phyloP scores from a whole-genome alignment of 2,113 vertebrate species.

The Excalfactoria chinensis region DNA sequence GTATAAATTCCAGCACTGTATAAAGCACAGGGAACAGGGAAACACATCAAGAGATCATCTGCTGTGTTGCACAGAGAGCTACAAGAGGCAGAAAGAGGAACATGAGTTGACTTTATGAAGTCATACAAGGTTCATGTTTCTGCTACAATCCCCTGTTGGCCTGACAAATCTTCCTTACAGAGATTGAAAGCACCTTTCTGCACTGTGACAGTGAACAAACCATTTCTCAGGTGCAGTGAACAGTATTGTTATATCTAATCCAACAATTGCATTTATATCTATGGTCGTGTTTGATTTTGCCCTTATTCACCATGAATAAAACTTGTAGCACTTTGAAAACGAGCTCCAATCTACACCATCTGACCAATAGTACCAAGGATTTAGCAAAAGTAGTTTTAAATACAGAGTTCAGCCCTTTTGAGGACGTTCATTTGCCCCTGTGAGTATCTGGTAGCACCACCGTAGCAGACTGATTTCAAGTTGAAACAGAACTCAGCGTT shows the following conservation, averaged over 20 bases:
- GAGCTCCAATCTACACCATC: neutral
- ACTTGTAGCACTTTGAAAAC: neutral
- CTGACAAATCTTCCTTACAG: neutral
- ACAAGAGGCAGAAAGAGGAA: neutral
- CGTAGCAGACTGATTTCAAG: neutral
- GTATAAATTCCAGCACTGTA: neutral
- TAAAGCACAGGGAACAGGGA: neutral
- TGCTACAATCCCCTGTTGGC: neutral
- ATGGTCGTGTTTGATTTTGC: neutral
- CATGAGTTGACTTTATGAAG: neutral
- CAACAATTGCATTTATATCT: neutral
- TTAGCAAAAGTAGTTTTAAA: neutral
- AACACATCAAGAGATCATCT: neutral
- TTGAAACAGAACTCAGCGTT: neutral
- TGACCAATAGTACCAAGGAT: neutral
- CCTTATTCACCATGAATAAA: neutral
- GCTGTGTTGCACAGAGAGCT: neutral
- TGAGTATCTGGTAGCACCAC: neutral
- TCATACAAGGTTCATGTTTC: fast-evolving
- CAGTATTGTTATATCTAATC: neutral
- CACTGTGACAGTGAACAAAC: neutral
- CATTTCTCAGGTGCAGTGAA: neutral
- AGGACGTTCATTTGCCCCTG: neutral
- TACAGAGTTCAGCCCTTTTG: neutral
- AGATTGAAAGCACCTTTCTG: neutral